These are phyloP conservation scores for Heliocidaris erythrogramma DNA, from an alignment of 35 echinoderm and acorn worm genomes.

Conservation along the genomic window DNA sequence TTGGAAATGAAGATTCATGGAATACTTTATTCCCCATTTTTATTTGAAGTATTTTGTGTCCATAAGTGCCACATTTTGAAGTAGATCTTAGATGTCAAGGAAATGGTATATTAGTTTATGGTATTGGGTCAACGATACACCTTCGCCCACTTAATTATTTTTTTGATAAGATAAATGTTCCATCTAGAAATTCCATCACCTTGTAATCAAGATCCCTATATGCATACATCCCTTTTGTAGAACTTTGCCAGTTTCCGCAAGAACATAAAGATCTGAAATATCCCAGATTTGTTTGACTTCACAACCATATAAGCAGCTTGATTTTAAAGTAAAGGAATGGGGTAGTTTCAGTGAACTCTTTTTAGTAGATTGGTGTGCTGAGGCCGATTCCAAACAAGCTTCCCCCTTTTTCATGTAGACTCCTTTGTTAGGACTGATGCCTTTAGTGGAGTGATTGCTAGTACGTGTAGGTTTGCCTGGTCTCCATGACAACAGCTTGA, in stretches of 20 bases:
- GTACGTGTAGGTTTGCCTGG: constrained; percentile 4
- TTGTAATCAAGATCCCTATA: not conserved
- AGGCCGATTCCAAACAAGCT: not conserved
- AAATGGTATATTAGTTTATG: not conserved
- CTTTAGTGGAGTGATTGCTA: constrained; percentile 2
- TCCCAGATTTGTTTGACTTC: not conserved
- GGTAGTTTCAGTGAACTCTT: not conserved
- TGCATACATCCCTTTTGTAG: not conserved
- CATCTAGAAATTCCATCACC: not conserved
- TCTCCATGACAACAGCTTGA: constrained; percentile 9
- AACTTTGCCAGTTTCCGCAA: constrained; percentile 16
- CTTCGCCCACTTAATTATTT: not conserved
- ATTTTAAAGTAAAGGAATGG: not conserved
- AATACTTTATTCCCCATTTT: not conserved
- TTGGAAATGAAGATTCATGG: constrained; percentile 4
- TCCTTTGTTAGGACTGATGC: not conserved
- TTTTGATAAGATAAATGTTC: too few species aligned
- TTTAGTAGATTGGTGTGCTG: not conserved
- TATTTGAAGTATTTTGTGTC: not conserved
- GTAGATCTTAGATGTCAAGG: not conserved
- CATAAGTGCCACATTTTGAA: not conserved
- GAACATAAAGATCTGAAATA: not conserved
- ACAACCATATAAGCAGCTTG: not conserved
- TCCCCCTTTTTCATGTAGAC: not conserved
- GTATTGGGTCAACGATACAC: not conserved